Base-by-base conservation (phyloP, 2,797 vertebrate genomes). In the Arremon aurantiirostris region DNA sequence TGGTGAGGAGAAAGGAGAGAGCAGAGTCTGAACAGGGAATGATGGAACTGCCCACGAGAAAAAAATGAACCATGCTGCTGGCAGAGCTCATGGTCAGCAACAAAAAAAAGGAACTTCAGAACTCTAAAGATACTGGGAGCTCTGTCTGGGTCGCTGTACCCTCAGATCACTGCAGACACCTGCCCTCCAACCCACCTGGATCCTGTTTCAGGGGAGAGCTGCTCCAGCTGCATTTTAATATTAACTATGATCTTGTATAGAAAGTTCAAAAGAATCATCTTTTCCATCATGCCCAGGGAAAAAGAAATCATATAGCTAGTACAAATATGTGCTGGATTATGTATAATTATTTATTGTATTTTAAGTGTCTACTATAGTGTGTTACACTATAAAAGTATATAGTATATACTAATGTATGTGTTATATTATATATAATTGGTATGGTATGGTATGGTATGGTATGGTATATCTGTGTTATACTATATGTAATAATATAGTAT, bases 11-110 rank as follows among this genome's bases (percentile, higher is more conserved):
- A 57, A 61, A 68, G 0, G 7, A 12, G 22, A 0, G 11, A 1
- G 56, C 34, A 11, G 20, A 42, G 59, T 2, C 34, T 1, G 14
- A 17, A 6, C 22, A 9, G 26, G 28, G n/a, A 0, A 1, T 1
- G 57, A 23, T 20, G 39, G 32, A 87, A 20, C 9, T 9, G 8
- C 17, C 13, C 4, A 8, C 0, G 16, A 9, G 55, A 8, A 26
- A 46, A 28, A 16, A 27, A 22, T 3, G 14, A 21, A 5, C 21
- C 32, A 7, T 1, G 26, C 53, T 47, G 3, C 30, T 18, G 59
- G 11, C 18, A 34, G 1, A n/a, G 49, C 11, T 28, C 50, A 14
- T 15, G 3, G 14, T 12, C 35, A 50, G 12, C 10, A n/a, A 8
- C 32, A 47, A 30, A 53, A 55, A 34, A 56, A 18, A 14, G 3